Evolutionary conservation across 2,113 vertebrate species (phyloP).

Genomic region (Leptobrachium ailaonicum): DNA sequence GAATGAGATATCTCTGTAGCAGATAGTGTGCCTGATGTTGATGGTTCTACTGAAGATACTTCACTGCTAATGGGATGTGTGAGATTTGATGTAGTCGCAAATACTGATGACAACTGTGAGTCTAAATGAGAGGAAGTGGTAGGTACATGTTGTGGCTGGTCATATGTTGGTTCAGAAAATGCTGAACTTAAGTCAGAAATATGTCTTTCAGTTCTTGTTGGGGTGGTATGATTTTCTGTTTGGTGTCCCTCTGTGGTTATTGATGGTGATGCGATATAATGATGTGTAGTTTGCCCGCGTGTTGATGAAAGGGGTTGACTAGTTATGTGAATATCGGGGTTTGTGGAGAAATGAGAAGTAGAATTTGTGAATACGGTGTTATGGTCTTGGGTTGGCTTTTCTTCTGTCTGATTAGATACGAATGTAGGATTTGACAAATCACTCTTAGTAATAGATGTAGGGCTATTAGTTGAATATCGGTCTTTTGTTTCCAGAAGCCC

Average conservation of each 20-base stretch:
- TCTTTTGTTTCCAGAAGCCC: not conserved
- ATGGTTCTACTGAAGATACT: too few relatives aligned
- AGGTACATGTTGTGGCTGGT: too few relatives aligned
- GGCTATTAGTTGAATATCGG: not conserved
- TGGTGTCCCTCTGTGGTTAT: not conserved
- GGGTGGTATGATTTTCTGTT: conserved; percentile 13
- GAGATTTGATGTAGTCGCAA: too few relatives aligned
- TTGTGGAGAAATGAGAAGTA: not conserved
- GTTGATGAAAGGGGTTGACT: not conserved
- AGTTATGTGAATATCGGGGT: not conserved
- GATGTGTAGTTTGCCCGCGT: not conserved
- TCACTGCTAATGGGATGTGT: too few relatives aligned
- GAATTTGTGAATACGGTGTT: not conserved
- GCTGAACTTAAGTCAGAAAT: not conserved
- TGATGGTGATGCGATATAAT: not conserved
- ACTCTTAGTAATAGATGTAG: not conserved
- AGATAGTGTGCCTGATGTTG: too few relatives aligned
- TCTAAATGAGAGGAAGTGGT: too few relatives aligned
- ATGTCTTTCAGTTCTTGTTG: not conserved
- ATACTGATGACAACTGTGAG: too few relatives aligned
- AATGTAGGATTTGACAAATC: not conserved
- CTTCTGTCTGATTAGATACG: not conserved
- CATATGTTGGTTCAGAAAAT: too few relatives aligned
- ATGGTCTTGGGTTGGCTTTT: too few relatives aligned
- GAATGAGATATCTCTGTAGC: not conserved